Percentiles rank a stretch among this genome's conserved stretches.
phyloP scores from a whole-genome alignment of 1,140 invertebrate species.

The Lysiphlebus fabarum region DNA sequence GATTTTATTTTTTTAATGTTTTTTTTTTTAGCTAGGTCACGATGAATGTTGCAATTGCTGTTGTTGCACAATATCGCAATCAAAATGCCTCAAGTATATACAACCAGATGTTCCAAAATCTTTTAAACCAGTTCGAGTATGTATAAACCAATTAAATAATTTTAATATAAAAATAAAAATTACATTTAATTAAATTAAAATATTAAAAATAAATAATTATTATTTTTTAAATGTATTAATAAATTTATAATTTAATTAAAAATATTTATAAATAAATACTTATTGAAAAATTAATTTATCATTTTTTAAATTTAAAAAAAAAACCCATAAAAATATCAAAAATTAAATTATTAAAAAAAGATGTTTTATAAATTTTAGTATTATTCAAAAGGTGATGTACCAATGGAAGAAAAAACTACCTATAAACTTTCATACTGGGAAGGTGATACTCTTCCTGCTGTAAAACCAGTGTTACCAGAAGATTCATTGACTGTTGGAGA shows the following conservation, averaged over 20 bases:
- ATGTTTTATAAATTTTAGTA: conserved; percentile 45
- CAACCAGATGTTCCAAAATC: conserved; percentile 60
- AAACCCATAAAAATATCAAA: background rate
- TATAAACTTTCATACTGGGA: conserved; percentile 60
- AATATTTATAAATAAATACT: too few species aligned
- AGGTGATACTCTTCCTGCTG: conserved; percentile 39
- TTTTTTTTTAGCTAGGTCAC: conserved; percentile 35
- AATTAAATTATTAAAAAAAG: conserved; percentile 5
- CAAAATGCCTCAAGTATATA: conserved; percentile 51
- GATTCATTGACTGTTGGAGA: conserved; percentile 33
- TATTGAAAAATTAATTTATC: too few species aligned
- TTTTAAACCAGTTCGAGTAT: conserved; percentile 50
- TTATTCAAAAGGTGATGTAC: conserved; percentile 54
- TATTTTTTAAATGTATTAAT: too few species aligned
- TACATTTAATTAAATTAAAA: too few species aligned
- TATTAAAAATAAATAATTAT: too few species aligned
- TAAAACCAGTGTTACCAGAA: conserved; percentile 24
- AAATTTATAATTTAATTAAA: too few species aligned
- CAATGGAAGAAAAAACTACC: conserved; percentile 59
- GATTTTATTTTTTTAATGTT: conserved; percentile 18
- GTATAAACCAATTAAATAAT: conserved; percentile 27
- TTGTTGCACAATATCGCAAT: conserved; percentile 37
- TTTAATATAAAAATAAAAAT: too few species aligned
- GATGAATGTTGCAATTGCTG: conserved; percentile 42
- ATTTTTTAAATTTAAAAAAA: too few species aligned